Percentiles rank a stretch among this genome's conserved stretches.
These are phyloP conservation scores for Callaeas wilsoni DNA, from an alignment of 2,113 vertebrate genomes.

Conservation along the genomic window DNA sequence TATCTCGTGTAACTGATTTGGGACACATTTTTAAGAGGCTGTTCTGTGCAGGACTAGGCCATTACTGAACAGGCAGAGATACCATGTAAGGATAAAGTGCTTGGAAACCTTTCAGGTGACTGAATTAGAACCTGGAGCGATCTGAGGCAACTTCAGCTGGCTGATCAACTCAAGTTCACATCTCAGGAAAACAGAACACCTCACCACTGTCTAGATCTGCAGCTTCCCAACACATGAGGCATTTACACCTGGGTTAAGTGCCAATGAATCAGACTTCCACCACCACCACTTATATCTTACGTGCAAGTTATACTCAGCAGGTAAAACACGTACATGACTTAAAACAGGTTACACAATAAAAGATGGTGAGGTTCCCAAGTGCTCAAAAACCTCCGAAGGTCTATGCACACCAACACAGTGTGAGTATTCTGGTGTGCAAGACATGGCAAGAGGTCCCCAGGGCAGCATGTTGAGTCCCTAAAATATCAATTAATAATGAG, in stretches of 20 bases:
- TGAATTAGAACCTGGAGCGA: background rate
- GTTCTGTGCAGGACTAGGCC: background rate
- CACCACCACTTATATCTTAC: background rate
- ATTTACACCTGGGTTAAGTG: background rate
- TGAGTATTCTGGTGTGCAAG: background rate
- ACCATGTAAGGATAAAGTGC: background rate
- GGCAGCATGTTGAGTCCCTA: background rate
- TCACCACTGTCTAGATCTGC: background rate
- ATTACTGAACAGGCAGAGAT: background rate
- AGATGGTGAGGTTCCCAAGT: background rate
- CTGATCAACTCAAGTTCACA: background rate
- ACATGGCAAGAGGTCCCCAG: background rate
- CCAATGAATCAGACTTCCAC: background rate
- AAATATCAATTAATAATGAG: background rate
- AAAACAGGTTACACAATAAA: background rate
- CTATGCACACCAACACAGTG: background rate
- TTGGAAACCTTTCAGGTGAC: background rate
- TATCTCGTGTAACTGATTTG: fast-evolving
- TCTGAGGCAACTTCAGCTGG: background rate
- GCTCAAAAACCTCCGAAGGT: background rate
- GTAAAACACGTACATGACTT: background rate
- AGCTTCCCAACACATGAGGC: background rate
- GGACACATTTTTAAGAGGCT: background rate
- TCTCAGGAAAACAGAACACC: background rate
- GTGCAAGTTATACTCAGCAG: background rate